These are phyloP conservation scores for Macquaria ambigua DNA, from an alignment of 2,113 vertebrate genomes.

Conservation along the genomic window DNA sequence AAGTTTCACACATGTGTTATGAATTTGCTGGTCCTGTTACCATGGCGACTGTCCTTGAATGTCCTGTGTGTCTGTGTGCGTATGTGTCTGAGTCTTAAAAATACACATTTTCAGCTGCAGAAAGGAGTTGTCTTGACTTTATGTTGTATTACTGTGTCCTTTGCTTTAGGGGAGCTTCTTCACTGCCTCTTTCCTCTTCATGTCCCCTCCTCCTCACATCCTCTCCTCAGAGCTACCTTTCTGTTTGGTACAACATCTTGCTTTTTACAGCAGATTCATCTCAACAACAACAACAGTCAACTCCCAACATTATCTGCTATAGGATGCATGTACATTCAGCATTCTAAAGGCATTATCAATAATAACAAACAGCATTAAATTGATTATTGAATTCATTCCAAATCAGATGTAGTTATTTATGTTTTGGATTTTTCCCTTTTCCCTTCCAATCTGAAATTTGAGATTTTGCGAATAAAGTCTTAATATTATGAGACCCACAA, in stretches of 20 bases:
- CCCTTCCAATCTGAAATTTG: neutral
- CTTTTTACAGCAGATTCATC: neutral
- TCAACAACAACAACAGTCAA: neutral
- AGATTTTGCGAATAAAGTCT: neutral
- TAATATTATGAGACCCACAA: neutral
- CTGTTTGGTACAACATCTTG: neutral
- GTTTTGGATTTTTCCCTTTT: neutral
- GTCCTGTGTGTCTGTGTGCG: constrained; percentile 21
- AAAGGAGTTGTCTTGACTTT: constrained; percentile 27
- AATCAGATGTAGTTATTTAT: neutral
- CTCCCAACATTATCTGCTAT: neutral
- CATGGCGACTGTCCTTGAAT: constrained; percentile 73
- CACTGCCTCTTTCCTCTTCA: constrained; percentile 31
- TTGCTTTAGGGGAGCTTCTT: constrained; percentile 33
- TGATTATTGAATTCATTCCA: neutral
- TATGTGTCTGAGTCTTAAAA: constrained; percentile 42
- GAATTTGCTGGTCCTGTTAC: constrained; percentile 54
- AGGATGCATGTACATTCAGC: neutral
- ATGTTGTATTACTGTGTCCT: constrained; percentile 23
- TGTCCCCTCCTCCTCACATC: neutral
- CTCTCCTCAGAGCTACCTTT: neutral
- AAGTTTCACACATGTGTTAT: constrained; percentile 48
- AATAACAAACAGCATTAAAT: neutral
- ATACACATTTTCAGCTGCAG: constrained; percentile 31
- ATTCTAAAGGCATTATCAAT: neutral